Conservation (phyloP, 2,888 invertebrate species). For the Bursaphelenchus okinawaensis region DNA sequence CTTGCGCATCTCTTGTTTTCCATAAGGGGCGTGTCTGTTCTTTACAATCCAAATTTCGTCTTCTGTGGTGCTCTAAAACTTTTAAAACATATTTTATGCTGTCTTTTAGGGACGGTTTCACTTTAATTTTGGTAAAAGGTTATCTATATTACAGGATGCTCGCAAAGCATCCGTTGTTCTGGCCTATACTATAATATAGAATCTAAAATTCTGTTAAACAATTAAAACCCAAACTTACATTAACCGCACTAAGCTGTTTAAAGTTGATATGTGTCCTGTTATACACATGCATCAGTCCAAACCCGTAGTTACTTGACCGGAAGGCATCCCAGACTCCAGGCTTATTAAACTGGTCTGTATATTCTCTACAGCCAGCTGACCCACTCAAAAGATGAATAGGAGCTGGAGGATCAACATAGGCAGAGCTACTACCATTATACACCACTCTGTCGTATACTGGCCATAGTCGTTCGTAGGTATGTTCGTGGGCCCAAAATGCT, state of each 20-base stretch:
- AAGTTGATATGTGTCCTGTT: slow-evolving; percentile 80
- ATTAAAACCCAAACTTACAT: slow-evolving; percentile 37
- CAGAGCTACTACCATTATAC: slow-evolving; percentile 62
- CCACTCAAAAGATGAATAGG: slow-evolving; percentile 65
- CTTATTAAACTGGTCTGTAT: slow-evolving; percentile 71
- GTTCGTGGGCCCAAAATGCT: slow-evolving; percentile 93
- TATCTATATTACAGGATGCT: too few relatives aligned
- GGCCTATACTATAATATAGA: not conserved
- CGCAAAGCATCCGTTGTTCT: not conserved
- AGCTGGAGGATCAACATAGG: slow-evolving; percentile 73
- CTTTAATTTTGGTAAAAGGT: too few relatives aligned
- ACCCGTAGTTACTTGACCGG: slow-evolving; percentile 63
- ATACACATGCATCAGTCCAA: slow-evolving; percentile 70
- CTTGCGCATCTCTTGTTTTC: slow-evolving; percentile 7
- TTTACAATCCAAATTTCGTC: slow-evolving; percentile 29
- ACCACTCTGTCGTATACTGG: slow-evolving; percentile 78
- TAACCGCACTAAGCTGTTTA: slow-evolving; percentile 71
- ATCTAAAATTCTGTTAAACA: not conserved
- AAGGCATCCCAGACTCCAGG: slow-evolving; percentile 76
- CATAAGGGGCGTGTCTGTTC: slow-evolving; percentile 25
- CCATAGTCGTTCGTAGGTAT: slow-evolving; percentile 85
- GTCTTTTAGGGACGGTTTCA: too few relatives aligned
- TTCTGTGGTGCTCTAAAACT: slow-evolving; percentile 26
- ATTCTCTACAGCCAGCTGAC: slow-evolving; percentile 71
- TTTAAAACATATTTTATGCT: too few relatives aligned